Evolutionary conservation across 2,797 vertebrate genomes (phyloP), one percentile per base, ranked within the genome.

Genomic region (Okamejei kenojei): DNA sequence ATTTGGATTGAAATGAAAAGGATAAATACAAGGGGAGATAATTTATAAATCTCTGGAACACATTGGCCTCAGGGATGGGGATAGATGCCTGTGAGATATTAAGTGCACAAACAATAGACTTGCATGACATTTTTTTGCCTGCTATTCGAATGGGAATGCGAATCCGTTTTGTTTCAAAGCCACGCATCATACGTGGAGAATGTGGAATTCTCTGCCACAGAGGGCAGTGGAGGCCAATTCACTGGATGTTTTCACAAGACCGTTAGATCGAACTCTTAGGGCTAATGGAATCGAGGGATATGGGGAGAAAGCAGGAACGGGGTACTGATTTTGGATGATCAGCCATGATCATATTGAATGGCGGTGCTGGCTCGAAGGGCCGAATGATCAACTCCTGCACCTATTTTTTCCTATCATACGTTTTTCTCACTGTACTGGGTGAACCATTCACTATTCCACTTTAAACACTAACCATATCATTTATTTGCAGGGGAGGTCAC

Each of bases 141-240:
- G 35, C 15, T 68, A 68, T 35, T 88, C 68, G n/a, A 88, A 65
- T 35, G n/a, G n/a, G 7, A 7, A 13, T 61, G 58, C 63, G 29
- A 61, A 35, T 19, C 84, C 9, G n/a, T 68, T 88, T 88, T 65
- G 32, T 88, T 88, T 88, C 21, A 35, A 88, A 88, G n/a, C 84
- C 35, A 88, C 10, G 15, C 19, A 88, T 61, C 15, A 19, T 63
- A n/a, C 17, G 58, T 68, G 45, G 5, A 54, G 45, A 54, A 54
- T 54, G 45, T 54, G 45, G 45, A 54, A 54, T 54, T 54, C 45
- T 54, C 45, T 54, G 45, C 45, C 45, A 54, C 45, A 54, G 45
- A 54, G 5, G 45, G 45, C 45, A 54, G 45, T 54, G 45, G 45
- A 54, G 45, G 45, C 45, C 45, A 54, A 54, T 54, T 54, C 45